Evolutionary conservation across 2,113 vertebrate genomes (phyloP).

Genomic region (Muntiacus reevesi): DNA sequence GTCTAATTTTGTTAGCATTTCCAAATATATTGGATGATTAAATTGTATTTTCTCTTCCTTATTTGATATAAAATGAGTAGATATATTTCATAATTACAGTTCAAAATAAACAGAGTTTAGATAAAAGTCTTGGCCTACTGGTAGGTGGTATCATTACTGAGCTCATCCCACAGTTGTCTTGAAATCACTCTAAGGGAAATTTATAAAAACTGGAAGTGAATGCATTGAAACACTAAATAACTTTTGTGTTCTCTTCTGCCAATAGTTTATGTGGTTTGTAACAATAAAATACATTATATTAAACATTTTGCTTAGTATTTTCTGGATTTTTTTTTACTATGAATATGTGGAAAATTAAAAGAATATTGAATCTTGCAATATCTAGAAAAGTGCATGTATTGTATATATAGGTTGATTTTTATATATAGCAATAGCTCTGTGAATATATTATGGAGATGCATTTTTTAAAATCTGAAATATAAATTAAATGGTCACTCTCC

Average conservation of each 20-base stretch:
- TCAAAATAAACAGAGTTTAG: neutral
- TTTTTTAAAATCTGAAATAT: neutral
- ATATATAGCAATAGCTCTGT: neutral
- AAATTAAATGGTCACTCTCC: neutral
- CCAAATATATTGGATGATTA: neutral
- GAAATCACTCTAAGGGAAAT: neutral
- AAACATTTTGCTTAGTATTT: neutral
- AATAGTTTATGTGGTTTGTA: neutral
- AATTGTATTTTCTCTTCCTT: neutral
- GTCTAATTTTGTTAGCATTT: neutral
- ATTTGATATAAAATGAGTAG: neutral
- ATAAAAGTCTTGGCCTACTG: neutral
- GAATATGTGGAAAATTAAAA: constrained; percentile 8
- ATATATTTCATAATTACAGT: neutral
- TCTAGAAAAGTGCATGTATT: neutral
- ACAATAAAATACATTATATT: neutral
- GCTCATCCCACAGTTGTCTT: neutral
- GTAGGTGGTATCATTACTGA: neutral
- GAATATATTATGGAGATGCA: neutral
- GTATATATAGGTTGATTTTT: neutral
- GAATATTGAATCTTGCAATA: neutral
- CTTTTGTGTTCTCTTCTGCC: neutral
- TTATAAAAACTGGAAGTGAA: neutral
- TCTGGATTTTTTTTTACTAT: constrained; percentile 29
- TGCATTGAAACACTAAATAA: neutral